Conservation (phyloP, 2,888 invertebrate species). For the Eilema griseolum region DNA sequence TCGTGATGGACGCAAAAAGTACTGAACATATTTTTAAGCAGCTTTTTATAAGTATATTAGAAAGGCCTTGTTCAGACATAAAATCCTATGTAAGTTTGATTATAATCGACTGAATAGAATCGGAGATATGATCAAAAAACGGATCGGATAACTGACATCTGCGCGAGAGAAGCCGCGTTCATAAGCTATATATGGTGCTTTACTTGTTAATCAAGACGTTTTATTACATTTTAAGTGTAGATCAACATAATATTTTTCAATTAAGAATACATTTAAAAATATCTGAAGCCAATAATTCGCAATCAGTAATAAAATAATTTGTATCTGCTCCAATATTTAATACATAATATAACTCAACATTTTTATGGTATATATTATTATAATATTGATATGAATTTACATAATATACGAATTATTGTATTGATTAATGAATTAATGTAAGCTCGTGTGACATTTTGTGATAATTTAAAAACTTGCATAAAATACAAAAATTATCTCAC, state of each 20-base stretch:
- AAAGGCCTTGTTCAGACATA: no score
- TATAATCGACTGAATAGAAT: no score
- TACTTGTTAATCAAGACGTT: not conserved
- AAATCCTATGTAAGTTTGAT: no score
- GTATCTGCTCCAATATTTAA: conserved; percentile 8
- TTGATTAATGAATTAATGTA: conserved; percentile 13
- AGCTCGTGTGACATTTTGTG: not conserved
- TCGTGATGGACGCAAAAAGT: no score
- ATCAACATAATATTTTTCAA: conserved; percentile 13
- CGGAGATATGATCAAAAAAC: no score
- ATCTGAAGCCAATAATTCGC: conserved; percentile 10
- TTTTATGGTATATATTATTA: conserved; percentile 1
- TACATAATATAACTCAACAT: conserved; percentile 5
- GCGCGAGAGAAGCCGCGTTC: no score
- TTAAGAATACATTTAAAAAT: conserved; percentile 8
- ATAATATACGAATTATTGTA: conserved; percentile 15
- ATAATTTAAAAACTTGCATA: not conserved
- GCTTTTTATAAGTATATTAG: no score
- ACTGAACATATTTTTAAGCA: no score
- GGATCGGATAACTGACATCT: no score
- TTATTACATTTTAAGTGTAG: not conserved
- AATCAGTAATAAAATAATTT: conserved; percentile 15
- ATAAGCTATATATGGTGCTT: not conserved
- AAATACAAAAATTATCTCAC: not conserved
- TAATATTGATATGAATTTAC: conserved; percentile 7